A percentile compares a stretch with the other conserved stretches of the same genome.
phyloP scores from a whole-genome alignment of 2,888 invertebrate genomes.

The Leptarthrus brevirostris region DNA sequence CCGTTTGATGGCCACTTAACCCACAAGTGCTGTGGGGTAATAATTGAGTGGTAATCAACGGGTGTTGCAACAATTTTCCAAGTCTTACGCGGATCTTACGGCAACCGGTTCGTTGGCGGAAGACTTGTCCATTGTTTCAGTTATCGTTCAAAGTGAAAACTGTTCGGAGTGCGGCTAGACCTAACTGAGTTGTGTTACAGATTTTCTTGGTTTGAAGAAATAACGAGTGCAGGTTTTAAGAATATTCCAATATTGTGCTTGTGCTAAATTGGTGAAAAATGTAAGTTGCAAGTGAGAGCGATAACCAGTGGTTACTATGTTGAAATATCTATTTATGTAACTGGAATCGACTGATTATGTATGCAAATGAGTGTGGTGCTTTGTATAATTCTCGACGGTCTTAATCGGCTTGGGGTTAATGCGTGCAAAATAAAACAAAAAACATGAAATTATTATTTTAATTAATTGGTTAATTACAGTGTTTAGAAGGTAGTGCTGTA shows the following conservation, averaged over 20 bases:
- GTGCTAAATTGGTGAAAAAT: neutral
- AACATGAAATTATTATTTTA: no score
- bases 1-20: conserved; percentile 39
- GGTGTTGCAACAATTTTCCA: conserved; percentile 31
- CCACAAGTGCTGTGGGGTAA: conserved; percentile 42
- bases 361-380: conserved; percentile 26
- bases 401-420: no score
- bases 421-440: no score
- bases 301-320: conserved; percentile 2
- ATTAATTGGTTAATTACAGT: no score
- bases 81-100: conserved; percentile 28
- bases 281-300: neutral
- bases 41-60: conserved; percentile 46
- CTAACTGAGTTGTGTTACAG: neutral
- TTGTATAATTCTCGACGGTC: no score
- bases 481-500: no score
- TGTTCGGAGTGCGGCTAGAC: neutral
- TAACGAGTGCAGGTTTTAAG: neutral
- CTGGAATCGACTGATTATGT: conserved; percentile 19
- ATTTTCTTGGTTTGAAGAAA: neutral
- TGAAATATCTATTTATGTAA: conserved; percentile 35
- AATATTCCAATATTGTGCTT: neutral
- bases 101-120: conserved; percentile 42
- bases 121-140: conserved; percentile 29
- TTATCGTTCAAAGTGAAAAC: conserved; percentile 41